These are phyloP conservation scores for Chymomyza amoena DNA, from an alignment of 2,888 invertebrate genomes.

Conservation along the genomic window DNA sequence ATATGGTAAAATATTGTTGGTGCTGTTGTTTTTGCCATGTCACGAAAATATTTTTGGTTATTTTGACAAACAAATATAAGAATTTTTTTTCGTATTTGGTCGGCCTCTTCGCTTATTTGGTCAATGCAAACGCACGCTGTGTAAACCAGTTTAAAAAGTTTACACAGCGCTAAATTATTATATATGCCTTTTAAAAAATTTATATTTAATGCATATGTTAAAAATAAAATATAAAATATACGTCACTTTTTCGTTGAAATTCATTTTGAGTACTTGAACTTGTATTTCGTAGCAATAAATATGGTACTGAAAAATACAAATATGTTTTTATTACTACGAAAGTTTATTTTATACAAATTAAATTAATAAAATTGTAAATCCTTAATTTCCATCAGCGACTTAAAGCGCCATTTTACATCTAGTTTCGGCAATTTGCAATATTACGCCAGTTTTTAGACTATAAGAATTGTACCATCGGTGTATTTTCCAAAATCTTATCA, in stretches of 20 bases:
- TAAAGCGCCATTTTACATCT: no score
- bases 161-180: slow-evolving; percentile 37
- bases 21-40: neutral
- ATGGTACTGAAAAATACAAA: no score
- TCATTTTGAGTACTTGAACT: neutral
- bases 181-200: slow-evolving; percentile 34
- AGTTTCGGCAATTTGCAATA: no score
- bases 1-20: neutral
- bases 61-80: neutral
- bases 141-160: neutral
- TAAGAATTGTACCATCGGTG: no score
- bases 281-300: neutral
- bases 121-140: neutral
- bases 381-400: no score
- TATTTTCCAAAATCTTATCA: no score
- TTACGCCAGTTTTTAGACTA: no score
- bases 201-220: slow-evolving; percentile 27
- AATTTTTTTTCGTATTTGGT: neutral
- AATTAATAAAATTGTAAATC: no score
- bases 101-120: neutral
- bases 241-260: neutral
- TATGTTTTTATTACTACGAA: no score
- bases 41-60: slow-evolving; percentile 6
- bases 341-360: no score
- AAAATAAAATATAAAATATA: neutral